Base-by-base conservation (phyloP, 2,888 invertebrate species). In the Lutraria lutraria region DNA sequence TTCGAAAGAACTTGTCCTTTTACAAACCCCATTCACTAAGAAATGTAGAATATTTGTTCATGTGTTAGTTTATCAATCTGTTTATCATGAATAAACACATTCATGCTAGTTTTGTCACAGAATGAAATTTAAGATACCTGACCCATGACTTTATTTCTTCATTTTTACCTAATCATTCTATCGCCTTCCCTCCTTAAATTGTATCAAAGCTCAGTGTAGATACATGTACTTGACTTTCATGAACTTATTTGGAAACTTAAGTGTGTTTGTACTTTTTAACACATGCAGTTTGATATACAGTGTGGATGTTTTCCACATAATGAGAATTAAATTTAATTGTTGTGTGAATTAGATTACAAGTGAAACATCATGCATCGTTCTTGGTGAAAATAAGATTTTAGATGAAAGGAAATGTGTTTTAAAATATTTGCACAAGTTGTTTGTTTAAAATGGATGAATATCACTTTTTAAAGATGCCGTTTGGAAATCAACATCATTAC, bases 1-100 rank as follows among this genome's bases (percentile, higher is more conserved):
- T 52, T 68, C 13, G n/a, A 83, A 68, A 83, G 68, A 52, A 68
- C 68, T 83, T 25, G 68, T 16, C 83, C 8, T 31, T 76, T 34
- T 19, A 15, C 76, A 34, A n/a, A 15, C 76, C 76, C 76, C 76
- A 76, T 76, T 76, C 76, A 34, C 6, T 34, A 34, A 34, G 25
- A 34, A 31, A 76, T 76, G 76, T 76, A 12, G 19, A 76, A 76
- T 76, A 76, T 31, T 76, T 76, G 31, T 76, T 76, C 76, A 16
- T 34, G 34, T 76, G 76, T 31, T 76, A 76, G 31, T 34, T 76
- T 76, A 34, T 34, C 52, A 31, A n/a, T 19, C n/a, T 29, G 81
- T 81, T 87, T 87, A 87, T 87, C 86, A 76, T 82, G 52, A 72
- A 54, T 68, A 82, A 87, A 85, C 60, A 85, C n/a, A 85, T 56